Evolutionary conservation across 2,797 vertebrate genomes (phyloP), one percentile per base, ranked within the genome.

Genomic region (Chromobotia macracanthus): DNA sequence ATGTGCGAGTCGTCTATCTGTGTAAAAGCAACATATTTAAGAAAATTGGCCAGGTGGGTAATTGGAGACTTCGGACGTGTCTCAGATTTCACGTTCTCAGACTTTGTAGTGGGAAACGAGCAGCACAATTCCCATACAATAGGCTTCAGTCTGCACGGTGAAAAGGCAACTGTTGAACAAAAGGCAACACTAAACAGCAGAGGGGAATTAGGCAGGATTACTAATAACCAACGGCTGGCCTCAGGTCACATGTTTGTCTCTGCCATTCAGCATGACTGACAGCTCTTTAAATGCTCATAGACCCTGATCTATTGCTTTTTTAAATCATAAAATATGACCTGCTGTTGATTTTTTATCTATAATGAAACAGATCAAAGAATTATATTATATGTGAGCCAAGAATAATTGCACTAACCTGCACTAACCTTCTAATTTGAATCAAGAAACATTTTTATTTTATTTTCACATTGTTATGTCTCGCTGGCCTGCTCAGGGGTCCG

Each of bases 71-170:
- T 75, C 41, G 66, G 80, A 25, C 21, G 2, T 70, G 50, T 88
- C 89, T 93, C 89, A 79, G 35, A 80, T 91, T 92, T 90, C 89
- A 87, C 46, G 53, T 50, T 61, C 82, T 86, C 83, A 89, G 83
- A 87, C 68, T 81, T 81, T 51, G 79, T 81, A 87, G 79, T 41
- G 75, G 90, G 83, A 87, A 46, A 71, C 72, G 73, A 82, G 85
- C 75, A 82, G 80, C 38, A 75, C 70, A 72, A 72, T 75, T 75
- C 58, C 35, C 77, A 82, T 80, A 77, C 60, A 28, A 83, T 56
- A 79, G 18, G 72, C 79, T 69, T 79, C 61, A 85, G 75, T 73
- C 66, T 19, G 56, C 53, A 63, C 55, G 46, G 63, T 66, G 61
- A 78, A 72, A 70, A 80, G 63, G 65, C 72, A 85, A 85, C 63